Conservation (phyloP, 2,113 vertebrate species). For the Sminthopsis crassicaudata region DNA sequence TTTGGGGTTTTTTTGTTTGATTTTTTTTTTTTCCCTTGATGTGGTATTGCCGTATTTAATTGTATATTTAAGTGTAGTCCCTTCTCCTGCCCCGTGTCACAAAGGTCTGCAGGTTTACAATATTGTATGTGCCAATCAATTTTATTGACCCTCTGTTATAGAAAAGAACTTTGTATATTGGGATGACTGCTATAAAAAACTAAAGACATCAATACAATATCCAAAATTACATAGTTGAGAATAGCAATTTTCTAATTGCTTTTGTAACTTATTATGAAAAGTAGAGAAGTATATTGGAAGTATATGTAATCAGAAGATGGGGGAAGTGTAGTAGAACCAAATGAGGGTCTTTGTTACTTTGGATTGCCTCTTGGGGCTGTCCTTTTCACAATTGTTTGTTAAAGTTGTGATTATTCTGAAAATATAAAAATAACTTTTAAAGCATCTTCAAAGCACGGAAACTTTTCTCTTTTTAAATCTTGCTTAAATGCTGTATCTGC, state of each 20-base stretch:
- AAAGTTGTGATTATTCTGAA: constrained; percentile 22
- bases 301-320: not conserved
- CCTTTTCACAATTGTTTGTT: constrained; percentile 10
- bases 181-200: not conserved
- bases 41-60: not conserved
- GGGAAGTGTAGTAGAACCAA: not conserved
- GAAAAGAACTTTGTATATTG: not conserved
- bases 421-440: constrained; percentile 16
- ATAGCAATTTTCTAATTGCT: not conserved
- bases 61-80: not conserved
- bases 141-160: not conserved
- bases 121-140: not conserved
- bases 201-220: not conserved
- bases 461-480: not conserved
- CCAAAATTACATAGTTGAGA: not conserved
- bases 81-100: not conserved
- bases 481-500: not conserved
- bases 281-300: not conserved
- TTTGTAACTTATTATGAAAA: not conserved
- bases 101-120: not conserved
- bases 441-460: not conserved
- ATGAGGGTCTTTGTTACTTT: not conserved
- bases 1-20: not conserved
- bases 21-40: not conserved
- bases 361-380: not conserved